Conservation (phyloP, 2,888 invertebrate genomes). For the Encarsia formosa region DNA sequence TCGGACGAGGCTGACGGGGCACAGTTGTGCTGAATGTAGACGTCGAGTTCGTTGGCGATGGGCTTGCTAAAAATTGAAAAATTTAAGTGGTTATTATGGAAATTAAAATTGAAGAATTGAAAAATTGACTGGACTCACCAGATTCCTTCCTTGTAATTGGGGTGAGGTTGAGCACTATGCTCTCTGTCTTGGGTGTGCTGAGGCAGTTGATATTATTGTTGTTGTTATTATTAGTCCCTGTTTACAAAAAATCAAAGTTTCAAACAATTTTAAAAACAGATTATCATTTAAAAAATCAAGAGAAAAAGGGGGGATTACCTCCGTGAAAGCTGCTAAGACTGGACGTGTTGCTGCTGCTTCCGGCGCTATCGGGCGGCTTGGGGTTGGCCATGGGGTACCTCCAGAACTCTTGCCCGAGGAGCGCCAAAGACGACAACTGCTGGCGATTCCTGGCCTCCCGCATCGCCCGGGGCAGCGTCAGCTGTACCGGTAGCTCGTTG, state of each 20-base stretch:
- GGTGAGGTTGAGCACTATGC: constrained; percentile 71
- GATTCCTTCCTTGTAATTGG: constrained; percentile 54
- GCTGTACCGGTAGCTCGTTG: constrained; percentile 88
- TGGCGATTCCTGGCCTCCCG: constrained; percentile 85
- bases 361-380: constrained; percentile 54
- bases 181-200: constrained; percentile 44
- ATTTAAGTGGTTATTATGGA: constrained; percentile 14
- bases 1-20: constrained; percentile 64
- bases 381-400: constrained; percentile 73
- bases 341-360: constrained; percentile 57
- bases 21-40: constrained; percentile 58
- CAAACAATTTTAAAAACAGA: too few relatives aligned
- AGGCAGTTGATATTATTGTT: constrained; percentile 43
- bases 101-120: background rate
- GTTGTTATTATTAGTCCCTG: constrained; percentile 37
- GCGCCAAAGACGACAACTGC: constrained; percentile 83
- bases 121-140: constrained; percentile 32
- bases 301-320: constrained; percentile 31
- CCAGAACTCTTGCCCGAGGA: constrained; percentile 87
- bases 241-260: too few relatives aligned
- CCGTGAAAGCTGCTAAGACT: constrained; percentile 68
- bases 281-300: background rate
- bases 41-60: constrained; percentile 46
- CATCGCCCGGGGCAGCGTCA: constrained; percentile 79
- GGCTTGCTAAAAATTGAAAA: constrained; percentile 39